Evolutionary conservation across 1,140 invertebrate species (phyloP), one percentile per base, ranked within the genome.

Genomic region (Aphelinus atriplicis): DNA sequence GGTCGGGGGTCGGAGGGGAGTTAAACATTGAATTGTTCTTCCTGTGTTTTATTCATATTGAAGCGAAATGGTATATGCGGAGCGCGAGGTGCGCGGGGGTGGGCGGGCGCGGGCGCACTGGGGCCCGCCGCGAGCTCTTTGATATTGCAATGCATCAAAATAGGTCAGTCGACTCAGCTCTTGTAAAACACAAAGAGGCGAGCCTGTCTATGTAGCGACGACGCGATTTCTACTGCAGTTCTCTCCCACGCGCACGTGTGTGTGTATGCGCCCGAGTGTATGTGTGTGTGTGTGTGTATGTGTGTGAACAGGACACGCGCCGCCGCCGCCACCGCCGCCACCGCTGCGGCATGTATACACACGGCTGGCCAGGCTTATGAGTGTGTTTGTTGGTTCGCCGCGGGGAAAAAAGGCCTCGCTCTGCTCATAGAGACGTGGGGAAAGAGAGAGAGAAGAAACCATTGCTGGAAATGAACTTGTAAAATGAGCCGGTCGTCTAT

Each of bases 91-190:
- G 26, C 26, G 26, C 26, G 26, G 26, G 26, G 26, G 26, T 26
- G 26, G 26, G 26, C 26, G 26, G 26, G 26, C 26, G 26, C 26
- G 26, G 26, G 26, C 26, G 26, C 26, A 26, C 26, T 26, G 26
- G 26, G 26, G 26, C 26, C 26, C 26, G 26, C 26, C 26, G 26
- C 26, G 26, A 26, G 26, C 64, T 77, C 80, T 82, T 78, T 80
- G 77, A 79, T 79, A 80, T 73, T 77, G 79, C 75, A 75, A 63
- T 71, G 79, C 77, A 66, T 78, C 68, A 75, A 84, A 84, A 79
- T 83, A 82, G 83, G 83, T 84, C 83, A 84, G 77, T 78, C 79
- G 71, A 74, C 69, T 73, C 67, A 70, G 71, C 80, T 77, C 73
- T 78, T 78, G 73, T 71, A 64, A 63, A 68, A 71, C 61, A 82